Percentiles rank a stretch among this genome's conserved stretches.
Evolutionary conservation across 1,140 invertebrate species (phyloP).

Genomic region (Nasonia giraulti): DNA sequence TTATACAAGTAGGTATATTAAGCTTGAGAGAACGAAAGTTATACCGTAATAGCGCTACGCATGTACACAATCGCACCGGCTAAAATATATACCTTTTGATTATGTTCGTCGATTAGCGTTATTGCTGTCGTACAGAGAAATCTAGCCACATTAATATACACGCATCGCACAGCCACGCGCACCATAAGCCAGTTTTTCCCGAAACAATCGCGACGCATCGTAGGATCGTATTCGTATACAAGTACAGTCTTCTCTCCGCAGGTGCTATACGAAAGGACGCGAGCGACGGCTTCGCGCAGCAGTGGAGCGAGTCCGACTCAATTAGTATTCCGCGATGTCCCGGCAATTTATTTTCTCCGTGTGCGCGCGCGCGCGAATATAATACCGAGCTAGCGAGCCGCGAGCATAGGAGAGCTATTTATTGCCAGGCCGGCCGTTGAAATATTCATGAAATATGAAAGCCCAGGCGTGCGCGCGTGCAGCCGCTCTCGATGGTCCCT

Average conservation of each 20-base stretch:
- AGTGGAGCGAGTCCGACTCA: not conserved
- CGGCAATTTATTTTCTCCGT: constrained; percentile 31
- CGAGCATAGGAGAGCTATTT: constrained; percentile 57
- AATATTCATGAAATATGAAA: constrained; percentile 66
- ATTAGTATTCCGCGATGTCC: constrained; percentile 57
- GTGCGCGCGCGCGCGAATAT: constrained; percentile 42
- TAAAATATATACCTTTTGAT: not conserved
- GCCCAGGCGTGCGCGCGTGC: constrained; percentile 11
- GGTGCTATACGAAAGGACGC: too few relatives aligned
- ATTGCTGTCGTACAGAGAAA: too few relatives aligned
- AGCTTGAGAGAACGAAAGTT: not conserved
- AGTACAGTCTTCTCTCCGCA: too few relatives aligned
- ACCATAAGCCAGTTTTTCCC: too few relatives aligned
- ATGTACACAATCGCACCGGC: not conserved
- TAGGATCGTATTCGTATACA: too few relatives aligned
- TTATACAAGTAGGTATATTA: too few relatives aligned
- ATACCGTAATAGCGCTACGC: not conserved
- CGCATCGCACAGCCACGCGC: too few relatives aligned
- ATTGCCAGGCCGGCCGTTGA: constrained; percentile 59
- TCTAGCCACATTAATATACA: too few relatives aligned
- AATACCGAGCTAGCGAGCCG: constrained; percentile 44
- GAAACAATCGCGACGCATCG: not conserved
- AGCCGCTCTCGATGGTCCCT: constrained; percentile 61
- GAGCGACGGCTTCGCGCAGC: too few relatives aligned
- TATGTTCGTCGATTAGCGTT: not conserved